phyloP scores from a whole-genome alignment of 2,113 vertebrate species.

The Gobiocypris rarus region DNA sequence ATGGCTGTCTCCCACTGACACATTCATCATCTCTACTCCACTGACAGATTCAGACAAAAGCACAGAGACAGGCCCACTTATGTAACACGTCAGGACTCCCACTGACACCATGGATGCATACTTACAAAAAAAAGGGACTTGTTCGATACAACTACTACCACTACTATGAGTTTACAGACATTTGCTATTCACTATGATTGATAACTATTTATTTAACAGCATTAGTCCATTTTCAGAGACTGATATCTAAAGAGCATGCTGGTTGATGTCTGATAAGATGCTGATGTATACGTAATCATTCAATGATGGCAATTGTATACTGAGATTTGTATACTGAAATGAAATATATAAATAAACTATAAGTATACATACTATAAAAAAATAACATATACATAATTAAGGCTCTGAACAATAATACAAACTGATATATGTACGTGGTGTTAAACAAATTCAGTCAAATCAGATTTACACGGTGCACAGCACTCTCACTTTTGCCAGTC shows the following conservation, averaged over 20 bases:
- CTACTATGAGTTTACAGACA: neutral
- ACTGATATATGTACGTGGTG: neutral
- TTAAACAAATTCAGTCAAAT: neutral
- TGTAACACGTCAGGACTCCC: slow-evolving; percentile 38
- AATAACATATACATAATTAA: too few relatives aligned
- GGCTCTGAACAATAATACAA: too few relatives aligned
- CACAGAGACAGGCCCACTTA: slow-evolving; percentile 43
- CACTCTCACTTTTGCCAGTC: slow-evolving; percentile 13
- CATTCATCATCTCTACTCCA: slow-evolving; percentile 47
- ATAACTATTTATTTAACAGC: neutral
- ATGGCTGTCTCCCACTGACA: slow-evolving; percentile 52
- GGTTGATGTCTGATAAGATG: neutral
- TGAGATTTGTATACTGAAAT: neutral
- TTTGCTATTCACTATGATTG: neutral
- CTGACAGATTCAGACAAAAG: slow-evolving; percentile 44
- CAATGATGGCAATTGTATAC: neutral
- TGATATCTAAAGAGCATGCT: neutral
- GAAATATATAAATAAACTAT: neutral
- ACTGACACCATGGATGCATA: slow-evolving; percentile 24
- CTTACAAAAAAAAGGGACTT: slow-evolving; percentile 19
- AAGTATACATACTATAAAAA: neutral
- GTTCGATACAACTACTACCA: slow-evolving; percentile 10
- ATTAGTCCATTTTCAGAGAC: neutral
- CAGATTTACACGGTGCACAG: neutral
- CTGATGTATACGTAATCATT: neutral